phyloP scores from a whole-genome alignment of 2,888 invertebrate genomes.

The Drosophila kambysellisi region DNA sequence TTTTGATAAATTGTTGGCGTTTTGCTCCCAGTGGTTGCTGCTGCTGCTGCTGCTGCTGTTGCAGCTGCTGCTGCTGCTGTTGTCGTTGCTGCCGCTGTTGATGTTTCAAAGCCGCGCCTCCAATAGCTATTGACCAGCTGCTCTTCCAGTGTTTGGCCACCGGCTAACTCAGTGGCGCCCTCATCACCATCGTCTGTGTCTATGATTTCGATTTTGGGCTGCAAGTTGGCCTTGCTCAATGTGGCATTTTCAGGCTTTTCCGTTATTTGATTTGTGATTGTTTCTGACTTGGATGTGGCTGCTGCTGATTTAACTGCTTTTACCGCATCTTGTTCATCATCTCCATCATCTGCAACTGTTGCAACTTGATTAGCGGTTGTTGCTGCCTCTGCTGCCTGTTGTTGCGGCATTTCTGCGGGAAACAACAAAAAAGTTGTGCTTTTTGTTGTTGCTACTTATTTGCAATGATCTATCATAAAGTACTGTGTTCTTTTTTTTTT shows the following conservation, averaged over 20 bases:
- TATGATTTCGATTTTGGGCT: slow-evolving; percentile 54
- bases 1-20: slow-evolving; percentile 83
- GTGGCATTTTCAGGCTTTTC: slow-evolving; percentile 37
- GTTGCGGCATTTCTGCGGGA: slow-evolving; percentile 65
- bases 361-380: slow-evolving; percentile 61
- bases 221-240: slow-evolving; percentile 23
- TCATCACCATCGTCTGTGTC: slow-evolving; percentile 38
- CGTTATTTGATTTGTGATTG: slow-evolving; percentile 7
- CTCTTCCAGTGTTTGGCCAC: slow-evolving; percentile 88
- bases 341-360: slow-evolving; percentile 24
- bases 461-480: slow-evolving; percentile 46
- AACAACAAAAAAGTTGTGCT: slow-evolving; percentile 73
- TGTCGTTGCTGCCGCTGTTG: slow-evolving; percentile 32
- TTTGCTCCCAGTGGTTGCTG: slow-evolving; percentile 63
- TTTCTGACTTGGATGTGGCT: slow-evolving; percentile 18
- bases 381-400: slow-evolving; percentile 48
- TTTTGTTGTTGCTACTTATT: slow-evolving; percentile 69
- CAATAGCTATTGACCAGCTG: slow-evolving; percentile 92
- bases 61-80: slow-evolving; percentile 48
- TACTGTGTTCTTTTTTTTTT: slow-evolving; percentile 28
- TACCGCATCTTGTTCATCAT: slow-evolving; percentile 10
- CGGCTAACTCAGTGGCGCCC: slow-evolving; percentile 3
- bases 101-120: slow-evolving; percentile 89
- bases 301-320: background rate
- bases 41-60: background rate